Conservation (phyloP, 2,113 vertebrate genomes). For the Ascaphus truei region DNA sequence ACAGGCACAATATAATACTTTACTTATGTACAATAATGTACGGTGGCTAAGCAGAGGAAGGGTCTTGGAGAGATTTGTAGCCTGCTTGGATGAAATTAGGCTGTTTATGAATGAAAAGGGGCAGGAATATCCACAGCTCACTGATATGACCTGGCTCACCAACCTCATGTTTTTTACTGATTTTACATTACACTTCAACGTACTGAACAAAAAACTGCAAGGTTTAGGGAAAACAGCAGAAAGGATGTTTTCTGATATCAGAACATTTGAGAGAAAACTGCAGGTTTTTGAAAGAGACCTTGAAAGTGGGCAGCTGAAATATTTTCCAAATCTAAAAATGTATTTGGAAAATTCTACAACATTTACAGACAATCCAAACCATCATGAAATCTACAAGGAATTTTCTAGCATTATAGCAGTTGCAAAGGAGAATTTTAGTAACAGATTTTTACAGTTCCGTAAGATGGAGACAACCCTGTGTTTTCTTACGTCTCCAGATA, state of each 20-base stretch:
- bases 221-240: slow-evolving; percentile 16
- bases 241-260: slow-evolving; percentile 22
- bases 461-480: slow-evolving; percentile 5
- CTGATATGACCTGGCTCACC: slow-evolving; percentile 16
- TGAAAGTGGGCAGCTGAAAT: slow-evolving; percentile 14
- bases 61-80: slow-evolving; percentile 10
- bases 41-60: background rate
- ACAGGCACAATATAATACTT: background rate
- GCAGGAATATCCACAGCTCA: background rate
- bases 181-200: slow-evolving; percentile 23
- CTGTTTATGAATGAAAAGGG: slow-evolving; percentile 21
- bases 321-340: background rate
- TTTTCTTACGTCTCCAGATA: background rate
- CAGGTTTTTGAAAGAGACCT: slow-evolving; percentile 18
- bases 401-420: slow-evolving; percentile 5
- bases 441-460: background rate
- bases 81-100: slow-evolving; percentile 15
- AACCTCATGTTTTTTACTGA: slow-evolving; percentile 6
- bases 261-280: slow-evolving; percentile 26
- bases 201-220: slow-evolving; percentile 6
- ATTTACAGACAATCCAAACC: slow-evolving; percentile 15
- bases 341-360: slow-evolving; percentile 23
- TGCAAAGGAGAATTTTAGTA: slow-evolving; percentile 7
- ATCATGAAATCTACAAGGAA: background rate
- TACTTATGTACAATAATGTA: slow-evolving; percentile 5